Evolutionary conservation across 2,113 vertebrate genomes (phyloP).

Genomic region (Zapus hudsonius): DNA sequence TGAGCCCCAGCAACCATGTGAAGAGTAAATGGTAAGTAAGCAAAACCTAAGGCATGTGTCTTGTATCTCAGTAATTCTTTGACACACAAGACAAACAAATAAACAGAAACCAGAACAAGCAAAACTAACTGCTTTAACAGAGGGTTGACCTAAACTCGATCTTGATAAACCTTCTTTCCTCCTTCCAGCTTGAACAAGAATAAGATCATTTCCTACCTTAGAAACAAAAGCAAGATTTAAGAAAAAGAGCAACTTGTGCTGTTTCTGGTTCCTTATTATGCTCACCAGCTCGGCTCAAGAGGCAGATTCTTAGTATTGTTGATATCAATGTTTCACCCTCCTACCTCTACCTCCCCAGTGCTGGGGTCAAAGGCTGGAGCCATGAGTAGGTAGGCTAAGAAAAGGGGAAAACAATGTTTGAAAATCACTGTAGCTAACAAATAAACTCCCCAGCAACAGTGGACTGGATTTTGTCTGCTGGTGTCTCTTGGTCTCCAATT

Average conservation of each 20-base stretch:
- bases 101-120: too few species aligned
- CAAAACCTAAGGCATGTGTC: too few species aligned
- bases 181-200: neutral
- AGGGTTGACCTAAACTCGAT: too few species aligned
- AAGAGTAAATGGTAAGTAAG: too few species aligned
- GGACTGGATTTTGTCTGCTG: neutral
- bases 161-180: neutral
- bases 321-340: neutral
- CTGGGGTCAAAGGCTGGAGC: too few species aligned
- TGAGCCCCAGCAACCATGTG: too few species aligned
- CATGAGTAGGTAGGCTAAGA: neutral
- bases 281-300: neutral
- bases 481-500: neutral
- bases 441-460: neutral
- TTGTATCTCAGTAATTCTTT: too few species aligned
- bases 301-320: neutral
- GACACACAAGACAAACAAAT: too few species aligned
- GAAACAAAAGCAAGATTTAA: neutral
- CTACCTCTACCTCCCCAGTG: too few species aligned
- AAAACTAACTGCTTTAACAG: too few species aligned
- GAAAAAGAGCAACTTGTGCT: neutral
- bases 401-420: neutral
- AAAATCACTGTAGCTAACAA: neutral
- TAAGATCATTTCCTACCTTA: neutral
- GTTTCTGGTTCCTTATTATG: neutral